Evolutionary conservation across 92 coral and sea anemone genomes (phyloP), one percentile per base, ranked within the genome.

Genomic region (Plumapathes pennacea): DNA sequence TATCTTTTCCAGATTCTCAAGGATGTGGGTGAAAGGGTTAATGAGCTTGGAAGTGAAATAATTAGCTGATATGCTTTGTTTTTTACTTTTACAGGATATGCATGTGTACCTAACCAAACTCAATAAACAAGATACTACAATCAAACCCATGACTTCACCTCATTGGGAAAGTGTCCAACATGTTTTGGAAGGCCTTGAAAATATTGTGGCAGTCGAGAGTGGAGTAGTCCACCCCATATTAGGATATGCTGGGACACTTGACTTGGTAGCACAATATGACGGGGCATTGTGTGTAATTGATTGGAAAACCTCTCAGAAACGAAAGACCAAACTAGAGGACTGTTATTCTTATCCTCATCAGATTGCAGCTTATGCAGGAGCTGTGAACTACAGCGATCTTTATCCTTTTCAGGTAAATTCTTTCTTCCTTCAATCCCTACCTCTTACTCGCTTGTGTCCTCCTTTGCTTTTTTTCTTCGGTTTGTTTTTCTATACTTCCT

Each of bases 311-410:
- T 92, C 98, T 2, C 72, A 74, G 38, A 89, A 76, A 49, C 80
- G 72, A 32, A 85, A 81, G 23, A 60, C 57, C 17, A 81, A 71
- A 11, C 84, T 88, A 22, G 64, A 76, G 22, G 85, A 88, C 14
- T 92, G 98, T 44, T 91, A 72, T 29, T 92, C 98, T 0, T 92
- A 92, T 65, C 98, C 98, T 17, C 67, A 71, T 29, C 98, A 92
- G 52, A 40, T 88, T 21, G 96, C 67, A 0, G 98, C 94, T 10
- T 92, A 92, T 50, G 90, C 94, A 18, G 98, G 96, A 4, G 98
- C 98, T 46, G 81, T 92, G 30, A 92, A 92, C 61, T 84, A 53
- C 71, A 96, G 88, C 53, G n/a, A 12, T 4, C 82, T 77, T 48
- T 92, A 92, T 68, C 98, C 98, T 0, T 76, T 92, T 42, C 96